phyloP scores from a whole-genome alignment of 2,797 vertebrate genomes.

The Pelodytes ibericus region DNA sequence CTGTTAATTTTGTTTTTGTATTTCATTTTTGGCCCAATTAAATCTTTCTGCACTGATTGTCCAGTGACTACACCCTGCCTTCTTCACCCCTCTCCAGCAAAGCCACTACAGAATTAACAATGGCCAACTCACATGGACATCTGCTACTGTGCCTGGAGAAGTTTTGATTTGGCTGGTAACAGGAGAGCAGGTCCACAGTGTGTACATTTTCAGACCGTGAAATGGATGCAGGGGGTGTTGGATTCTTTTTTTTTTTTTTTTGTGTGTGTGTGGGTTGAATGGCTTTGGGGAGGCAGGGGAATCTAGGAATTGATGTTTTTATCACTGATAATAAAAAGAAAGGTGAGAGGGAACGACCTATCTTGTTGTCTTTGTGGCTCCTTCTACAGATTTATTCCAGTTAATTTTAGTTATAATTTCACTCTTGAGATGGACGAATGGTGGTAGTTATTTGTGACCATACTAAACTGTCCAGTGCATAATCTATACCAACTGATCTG shows the following conservation, averaged over 20 bases:
- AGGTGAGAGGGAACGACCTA: slow-evolving; percentile 28
- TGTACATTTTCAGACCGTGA: slow-evolving; percentile 11
- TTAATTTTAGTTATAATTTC: too few species aligned
- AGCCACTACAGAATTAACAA: slow-evolving; percentile 26
- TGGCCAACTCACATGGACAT: neutral
- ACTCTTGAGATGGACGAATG: too few species aligned
- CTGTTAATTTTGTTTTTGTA: slow-evolving; percentile 2
- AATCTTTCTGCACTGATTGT: slow-evolving; percentile 42
- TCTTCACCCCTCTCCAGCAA: slow-evolving; percentile 7
- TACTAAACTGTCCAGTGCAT: too few species aligned
- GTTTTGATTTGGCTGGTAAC: neutral
- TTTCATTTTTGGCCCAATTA: slow-evolving; percentile 19
- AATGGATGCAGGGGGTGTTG: slow-evolving; percentile 14
- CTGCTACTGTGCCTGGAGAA: neutral
- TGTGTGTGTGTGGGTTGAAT: neutral
- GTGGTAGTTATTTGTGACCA: too few species aligned
- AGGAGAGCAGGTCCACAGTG: neutral
- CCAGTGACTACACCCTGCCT: neutral
- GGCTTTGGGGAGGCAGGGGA: neutral
- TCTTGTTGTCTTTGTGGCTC: neutral
- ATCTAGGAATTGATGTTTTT: neutral
- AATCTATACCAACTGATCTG: too few species aligned
- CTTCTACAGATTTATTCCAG: neutral
- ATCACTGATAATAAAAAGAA: slow-evolving; percentile 39
- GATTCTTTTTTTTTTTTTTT: neutral